A percentile compares a stretch with the other conserved stretches of the same genome.
Evolutionary conservation across 2,888 invertebrate species (phyloP).

Genomic region (Drosophila rellima): DNA sequence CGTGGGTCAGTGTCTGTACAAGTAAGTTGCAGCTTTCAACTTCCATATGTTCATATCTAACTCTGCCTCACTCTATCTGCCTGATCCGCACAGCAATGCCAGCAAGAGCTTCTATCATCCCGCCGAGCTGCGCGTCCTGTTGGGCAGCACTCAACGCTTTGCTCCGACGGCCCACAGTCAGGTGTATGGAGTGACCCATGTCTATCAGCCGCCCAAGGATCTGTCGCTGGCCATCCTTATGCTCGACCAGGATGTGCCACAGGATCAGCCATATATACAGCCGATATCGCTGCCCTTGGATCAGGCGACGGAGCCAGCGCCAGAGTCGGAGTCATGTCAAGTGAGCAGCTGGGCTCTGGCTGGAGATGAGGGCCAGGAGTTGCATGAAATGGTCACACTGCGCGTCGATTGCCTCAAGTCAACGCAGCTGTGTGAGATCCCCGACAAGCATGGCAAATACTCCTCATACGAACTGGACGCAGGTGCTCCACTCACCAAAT

Average conservation of each 20-base stretch:
- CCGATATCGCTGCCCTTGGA: slow-evolving; percentile 64
- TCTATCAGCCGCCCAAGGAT: slow-evolving; percentile 66
- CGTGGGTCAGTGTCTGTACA: slow-evolving; percentile 77
- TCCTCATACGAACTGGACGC: slow-evolving; percentile 36
- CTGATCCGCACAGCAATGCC: slow-evolving; percentile 25
- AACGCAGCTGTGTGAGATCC: slow-evolving; percentile 32
- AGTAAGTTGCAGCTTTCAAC: slow-evolving; percentile 63
- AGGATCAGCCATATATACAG: slow-evolving; percentile 60
- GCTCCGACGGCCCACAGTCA: slow-evolving; percentile 58
- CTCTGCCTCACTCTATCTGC: not conserved
- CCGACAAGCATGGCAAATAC: slow-evolving; percentile 7
- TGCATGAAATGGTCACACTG: slow-evolving; percentile 56
- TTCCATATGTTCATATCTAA: too few relatives aligned
- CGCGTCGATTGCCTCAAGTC: slow-evolving; percentile 31
- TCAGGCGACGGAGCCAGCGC: not conserved
- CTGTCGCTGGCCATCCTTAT: slow-evolving; percentile 79
- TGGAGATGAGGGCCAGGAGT: slow-evolving; percentile 31
- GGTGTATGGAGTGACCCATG: slow-evolving; percentile 77
- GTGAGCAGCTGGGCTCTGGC: slow-evolving; percentile 65
- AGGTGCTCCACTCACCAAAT: slow-evolving; percentile 62
- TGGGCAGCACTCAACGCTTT: slow-evolving; percentile 76
- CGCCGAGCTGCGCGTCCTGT: slow-evolving; percentile 76
- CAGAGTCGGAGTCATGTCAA: slow-evolving; percentile 16
- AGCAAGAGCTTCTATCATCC: slow-evolving; percentile 74
- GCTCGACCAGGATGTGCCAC: slow-evolving; percentile 77